phyloP scores from a whole-genome alignment of 2,888 invertebrate species.

The Zonitis immaculata region DNA sequence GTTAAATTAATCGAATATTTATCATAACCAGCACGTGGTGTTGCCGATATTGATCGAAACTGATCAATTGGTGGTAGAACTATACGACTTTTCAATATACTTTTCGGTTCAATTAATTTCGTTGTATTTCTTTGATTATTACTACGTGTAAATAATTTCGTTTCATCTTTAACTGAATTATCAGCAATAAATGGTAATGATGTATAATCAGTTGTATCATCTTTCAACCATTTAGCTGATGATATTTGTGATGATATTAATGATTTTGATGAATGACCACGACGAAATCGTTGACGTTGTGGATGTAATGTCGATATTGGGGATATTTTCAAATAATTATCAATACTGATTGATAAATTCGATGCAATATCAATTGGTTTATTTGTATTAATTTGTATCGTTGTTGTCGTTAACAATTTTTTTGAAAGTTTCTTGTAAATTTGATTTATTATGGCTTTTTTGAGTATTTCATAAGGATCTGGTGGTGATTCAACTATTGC shows the following conservation, averaged over 20 bases:
- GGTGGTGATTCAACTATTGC: neutral
- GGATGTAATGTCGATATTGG: slow-evolving; percentile 20
- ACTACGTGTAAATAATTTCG: slow-evolving; percentile 3
- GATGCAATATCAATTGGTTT: slow-evolving; percentile 17
- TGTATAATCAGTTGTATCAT: slow-evolving; percentile 29
- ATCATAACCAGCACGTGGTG: slow-evolving; percentile 29
- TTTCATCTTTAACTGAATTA: slow-evolving; percentile 20
- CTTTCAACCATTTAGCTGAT: slow-evolving; percentile 18
- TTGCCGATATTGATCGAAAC: slow-evolving; percentile 41
- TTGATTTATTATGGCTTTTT: slow-evolving; percentile 32
- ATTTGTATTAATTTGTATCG: slow-evolving; percentile 10
- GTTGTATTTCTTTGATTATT: too few species aligned
- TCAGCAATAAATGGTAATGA: slow-evolving; percentile 37
- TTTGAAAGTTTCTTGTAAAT: slow-evolving; percentile 25
- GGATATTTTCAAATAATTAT: slow-evolving; percentile 28
- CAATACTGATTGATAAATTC: slow-evolving; percentile 23
- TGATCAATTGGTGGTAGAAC: slow-evolving; percentile 39
- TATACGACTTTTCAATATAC: slow-evolving; percentile 25
- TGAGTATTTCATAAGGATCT: slow-evolving; percentile 2
- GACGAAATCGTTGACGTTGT: slow-evolving; percentile 6
- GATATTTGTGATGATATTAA: slow-evolving; percentile 15
- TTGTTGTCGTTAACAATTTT: slow-evolving; percentile 21
- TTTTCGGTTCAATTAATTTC: slow-evolving; percentile 14
- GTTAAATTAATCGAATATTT: neutral
- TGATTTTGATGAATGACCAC: slow-evolving; percentile 11